phyloP scores from a whole-genome alignment of 2,113 vertebrate genomes.

The Indri indri region DNA sequence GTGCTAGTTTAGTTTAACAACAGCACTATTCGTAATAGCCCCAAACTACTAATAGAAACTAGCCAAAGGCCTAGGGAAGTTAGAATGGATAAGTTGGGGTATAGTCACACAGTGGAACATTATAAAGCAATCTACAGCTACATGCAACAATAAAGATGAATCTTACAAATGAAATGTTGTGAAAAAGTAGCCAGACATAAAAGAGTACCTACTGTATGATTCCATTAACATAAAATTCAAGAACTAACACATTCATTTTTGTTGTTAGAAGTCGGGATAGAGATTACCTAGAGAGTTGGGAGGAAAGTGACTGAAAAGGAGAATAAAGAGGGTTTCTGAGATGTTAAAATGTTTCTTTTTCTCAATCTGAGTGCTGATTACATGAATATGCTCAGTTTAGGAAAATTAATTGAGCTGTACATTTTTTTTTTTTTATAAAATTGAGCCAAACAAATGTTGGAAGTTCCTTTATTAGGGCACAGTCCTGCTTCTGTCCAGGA shows the following conservation, averaged over 20 bases:
- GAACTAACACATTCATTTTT: neutral
- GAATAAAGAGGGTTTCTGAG: neutral
- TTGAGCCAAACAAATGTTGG: neutral
- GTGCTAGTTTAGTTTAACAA: neutral
- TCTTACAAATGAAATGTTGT: neutral
- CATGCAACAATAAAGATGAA: neutral
- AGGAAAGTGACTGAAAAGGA: neutral
- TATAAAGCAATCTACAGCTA: neutral
- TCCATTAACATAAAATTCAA: neutral
- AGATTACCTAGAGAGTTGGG: accelerated
- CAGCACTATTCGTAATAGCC: neutral
- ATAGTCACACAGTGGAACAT: neutral
- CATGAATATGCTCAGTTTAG: neutral
- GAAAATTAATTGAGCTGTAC: neutral
- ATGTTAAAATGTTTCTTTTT: neutral
- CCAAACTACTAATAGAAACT: neutral
- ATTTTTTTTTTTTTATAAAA: neutral
- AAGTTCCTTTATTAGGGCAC: neutral
- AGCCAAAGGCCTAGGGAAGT: neutral
- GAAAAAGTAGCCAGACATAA: neutral
- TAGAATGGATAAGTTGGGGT: neutral
- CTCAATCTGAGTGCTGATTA: neutral
- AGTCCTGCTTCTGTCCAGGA: neutral
- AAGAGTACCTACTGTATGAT: neutral
- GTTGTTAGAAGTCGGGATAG: neutral